These are phyloP conservation scores for Ceratotherium simum DNA, from an alignment of 2,113 vertebrate species.

Conservation along the genomic window DNA sequence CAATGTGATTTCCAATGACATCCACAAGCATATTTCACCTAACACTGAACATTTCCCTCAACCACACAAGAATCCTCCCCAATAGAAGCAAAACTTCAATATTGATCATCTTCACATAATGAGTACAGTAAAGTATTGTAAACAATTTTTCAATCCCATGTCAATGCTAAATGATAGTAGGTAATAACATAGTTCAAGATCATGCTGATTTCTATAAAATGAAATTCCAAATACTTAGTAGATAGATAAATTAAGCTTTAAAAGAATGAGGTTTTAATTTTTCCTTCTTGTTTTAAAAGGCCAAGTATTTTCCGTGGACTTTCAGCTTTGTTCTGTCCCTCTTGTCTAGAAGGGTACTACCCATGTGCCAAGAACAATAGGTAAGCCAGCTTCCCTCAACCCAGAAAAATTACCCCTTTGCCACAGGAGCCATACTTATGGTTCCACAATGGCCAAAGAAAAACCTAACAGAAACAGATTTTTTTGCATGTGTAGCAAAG, in stretches of 20 bases:
- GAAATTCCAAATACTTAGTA: conserved; percentile 20
- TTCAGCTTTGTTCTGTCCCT: conserved; percentile 36
- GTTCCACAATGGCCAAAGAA: conserved; percentile 62
- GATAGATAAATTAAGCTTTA: conserved; percentile 34
- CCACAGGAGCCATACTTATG: conserved; percentile 68
- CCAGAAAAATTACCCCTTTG: conserved; percentile 61
- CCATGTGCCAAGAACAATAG: conserved; percentile 72
- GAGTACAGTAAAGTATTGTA: background rate
- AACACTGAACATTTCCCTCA: background rate
- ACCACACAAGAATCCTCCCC: background rate
- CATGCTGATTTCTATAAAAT: background rate
- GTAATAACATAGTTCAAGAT: background rate
- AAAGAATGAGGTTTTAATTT: conserved; percentile 15
- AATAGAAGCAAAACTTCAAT: conserved; percentile 43
- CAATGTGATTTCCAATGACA: conserved; percentile 45
- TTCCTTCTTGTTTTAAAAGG: conserved; percentile 42
- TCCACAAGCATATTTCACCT: conserved; percentile 20
- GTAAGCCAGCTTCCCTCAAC: conserved; percentile 65
- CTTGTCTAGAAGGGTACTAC: conserved; percentile 53
- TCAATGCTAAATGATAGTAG: background rate
- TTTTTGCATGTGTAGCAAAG: conserved; percentile 72
- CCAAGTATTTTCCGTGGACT: conserved; percentile 49
- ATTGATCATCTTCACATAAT: background rate
- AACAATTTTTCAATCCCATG: background rate
- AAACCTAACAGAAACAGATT: conserved; percentile 61